Conservation (phyloP, 2,113 vertebrate genomes). For the Dromiciops gliroides region DNA sequence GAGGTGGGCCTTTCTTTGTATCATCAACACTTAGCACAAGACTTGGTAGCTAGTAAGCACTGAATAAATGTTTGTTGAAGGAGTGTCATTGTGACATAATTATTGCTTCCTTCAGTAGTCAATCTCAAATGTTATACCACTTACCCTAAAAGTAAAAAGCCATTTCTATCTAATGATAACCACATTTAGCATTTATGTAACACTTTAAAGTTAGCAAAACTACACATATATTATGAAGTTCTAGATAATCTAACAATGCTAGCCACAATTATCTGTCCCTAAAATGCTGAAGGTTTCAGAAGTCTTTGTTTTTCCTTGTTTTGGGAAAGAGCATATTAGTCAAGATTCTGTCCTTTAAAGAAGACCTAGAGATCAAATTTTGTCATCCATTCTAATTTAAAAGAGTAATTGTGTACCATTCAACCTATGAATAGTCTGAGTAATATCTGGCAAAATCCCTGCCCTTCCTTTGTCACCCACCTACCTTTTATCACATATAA, state of each 20-base stretch:
- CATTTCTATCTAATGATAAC: background rate
- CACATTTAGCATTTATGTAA: background rate
- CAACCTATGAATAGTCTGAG: background rate
- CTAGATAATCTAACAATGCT: background rate
- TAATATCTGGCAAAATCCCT: background rate
- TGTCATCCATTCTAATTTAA: slow-evolving; percentile 26
- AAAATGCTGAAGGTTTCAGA: background rate
- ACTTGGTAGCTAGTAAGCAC: background rate
- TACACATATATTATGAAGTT: background rate
- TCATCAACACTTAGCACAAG: background rate
- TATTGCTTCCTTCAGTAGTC: background rate
- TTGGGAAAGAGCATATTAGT: background rate
- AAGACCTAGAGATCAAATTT: background rate
- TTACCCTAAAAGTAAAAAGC: background rate
- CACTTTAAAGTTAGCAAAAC: background rate
- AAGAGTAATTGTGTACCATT: background rate
- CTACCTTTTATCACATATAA: slow-evolving; percentile 45
- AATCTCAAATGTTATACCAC: background rate
- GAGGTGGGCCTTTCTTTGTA: too few relatives aligned
- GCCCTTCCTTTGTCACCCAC: background rate
- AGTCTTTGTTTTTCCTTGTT: background rate
- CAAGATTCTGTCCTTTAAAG: background rate
- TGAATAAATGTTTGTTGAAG: background rate
- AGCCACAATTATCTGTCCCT: background rate
- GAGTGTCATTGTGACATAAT: background rate